These are phyloP conservation scores for Agapornis roseicollis DNA, from an alignment of 2,113 vertebrate genomes.

Conservation along the genomic window DNA sequence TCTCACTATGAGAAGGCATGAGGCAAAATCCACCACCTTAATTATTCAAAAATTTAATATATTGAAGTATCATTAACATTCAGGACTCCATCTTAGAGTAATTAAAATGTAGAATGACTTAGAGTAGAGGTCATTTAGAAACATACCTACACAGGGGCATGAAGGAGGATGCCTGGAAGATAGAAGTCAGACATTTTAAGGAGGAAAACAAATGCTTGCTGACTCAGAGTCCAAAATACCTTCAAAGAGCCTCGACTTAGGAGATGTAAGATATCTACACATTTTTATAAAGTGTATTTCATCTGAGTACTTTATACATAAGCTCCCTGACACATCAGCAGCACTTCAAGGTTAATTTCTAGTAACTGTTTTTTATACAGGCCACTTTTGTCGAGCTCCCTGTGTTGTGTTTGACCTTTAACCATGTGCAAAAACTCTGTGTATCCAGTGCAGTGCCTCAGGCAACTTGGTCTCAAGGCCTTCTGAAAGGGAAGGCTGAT, in stretches of 20 bases:
- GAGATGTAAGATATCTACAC: background rate
- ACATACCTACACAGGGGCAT: background rate
- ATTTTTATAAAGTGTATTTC: background rate
- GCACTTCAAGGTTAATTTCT: background rate
- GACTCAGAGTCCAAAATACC: background rate
- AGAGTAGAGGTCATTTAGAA: background rate
- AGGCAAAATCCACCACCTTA: background rate
- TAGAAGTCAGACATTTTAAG: background rate
- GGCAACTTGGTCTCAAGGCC: fast-evolving
- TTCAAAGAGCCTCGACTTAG: background rate
- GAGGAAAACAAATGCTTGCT: background rate
- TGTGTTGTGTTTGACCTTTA: background rate
- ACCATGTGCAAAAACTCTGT: background rate
- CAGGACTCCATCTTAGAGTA: background rate
- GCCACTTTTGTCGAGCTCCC: background rate
- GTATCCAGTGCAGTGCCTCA: fast-evolving
- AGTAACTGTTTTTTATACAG: background rate
- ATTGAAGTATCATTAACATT: conserved; percentile 5
- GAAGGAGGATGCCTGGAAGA: background rate
- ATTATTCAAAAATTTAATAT: background rate
- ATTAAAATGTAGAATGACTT: background rate
- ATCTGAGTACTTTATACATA: background rate
- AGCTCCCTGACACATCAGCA: background rate
- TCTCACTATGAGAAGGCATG: background rate
- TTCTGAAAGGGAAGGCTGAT: background rate